A percentile compares a stretch with the other conserved stretches of the same genome.
These are phyloP conservation scores for Papilio aristodemus DNA, from an alignment of 1,140 invertebrate species.

Conservation along the genomic window DNA sequence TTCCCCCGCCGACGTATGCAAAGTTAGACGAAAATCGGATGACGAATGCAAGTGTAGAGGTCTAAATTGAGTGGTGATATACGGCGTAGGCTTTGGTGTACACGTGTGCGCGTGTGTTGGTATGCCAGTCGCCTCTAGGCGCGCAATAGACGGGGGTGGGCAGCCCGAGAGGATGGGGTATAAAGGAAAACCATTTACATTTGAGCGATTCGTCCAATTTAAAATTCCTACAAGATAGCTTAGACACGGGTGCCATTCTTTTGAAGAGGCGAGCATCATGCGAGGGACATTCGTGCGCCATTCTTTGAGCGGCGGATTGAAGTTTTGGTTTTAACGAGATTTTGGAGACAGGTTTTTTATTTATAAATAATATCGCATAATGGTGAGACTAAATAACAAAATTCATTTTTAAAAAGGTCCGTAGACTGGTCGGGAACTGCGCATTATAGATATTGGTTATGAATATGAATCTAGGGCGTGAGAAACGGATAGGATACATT, in stretches of 20 bases:
- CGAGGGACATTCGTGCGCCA: conserved; percentile 55
- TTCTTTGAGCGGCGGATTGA: conserved; percentile 49
- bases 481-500: conserved; percentile 71
- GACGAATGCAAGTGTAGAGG: conserved; percentile 66
- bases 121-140: conserved; percentile 78
- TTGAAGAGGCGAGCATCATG: conserved; percentile 73
- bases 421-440: conserved; percentile 46
- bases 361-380: conserved; percentile 1
- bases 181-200: conserved; percentile 82
- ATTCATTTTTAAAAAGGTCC: conserved; percentile 31
- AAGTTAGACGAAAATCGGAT: conserved; percentile 55
- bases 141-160: conserved; percentile 75
- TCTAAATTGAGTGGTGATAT: conserved; percentile 63
- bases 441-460: conserved; percentile 57
- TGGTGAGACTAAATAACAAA: conserved; percentile 29
- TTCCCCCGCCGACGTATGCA: conserved; percentile 55
- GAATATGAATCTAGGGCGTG: conserved; percentile 77
- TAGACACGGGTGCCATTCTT: conserved; percentile 79
- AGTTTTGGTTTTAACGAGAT: conserved; percentile 62
- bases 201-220: conserved; percentile 82
- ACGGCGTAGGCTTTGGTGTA: conserved; percentile 63
- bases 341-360: conserved; percentile 38
- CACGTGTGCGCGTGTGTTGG: conserved; percentile 73
- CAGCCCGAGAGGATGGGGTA: conserved; percentile 76
- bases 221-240: conserved; percentile 82